phyloP scores from a whole-genome alignment of 1,140 invertebrate genomes.

The Trissolcus basalis region DNA sequence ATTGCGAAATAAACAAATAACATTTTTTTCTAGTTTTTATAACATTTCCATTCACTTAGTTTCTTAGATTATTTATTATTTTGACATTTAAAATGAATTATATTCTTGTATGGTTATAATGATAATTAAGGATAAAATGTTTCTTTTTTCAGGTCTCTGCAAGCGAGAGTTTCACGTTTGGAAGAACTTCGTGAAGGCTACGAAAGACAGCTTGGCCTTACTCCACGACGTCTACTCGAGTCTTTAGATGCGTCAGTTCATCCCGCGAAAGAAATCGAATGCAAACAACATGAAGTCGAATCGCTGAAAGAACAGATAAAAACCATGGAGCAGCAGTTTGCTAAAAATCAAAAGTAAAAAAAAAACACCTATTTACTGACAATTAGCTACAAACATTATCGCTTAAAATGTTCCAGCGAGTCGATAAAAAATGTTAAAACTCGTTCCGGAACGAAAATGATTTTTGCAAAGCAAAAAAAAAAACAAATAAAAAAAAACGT shows the following conservation, averaged over 20 bases:
- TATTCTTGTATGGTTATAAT: too few relatives aligned
- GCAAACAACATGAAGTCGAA: slow-evolving; percentile 80
- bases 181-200: slow-evolving; percentile 78
- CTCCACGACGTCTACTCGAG: slow-evolving; percentile 62
- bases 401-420: too few relatives aligned
- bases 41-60: too few relatives aligned
- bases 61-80: too few relatives aligned
- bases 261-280: slow-evolving; percentile 71
- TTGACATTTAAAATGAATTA: too few relatives aligned
- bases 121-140: too few relatives aligned
- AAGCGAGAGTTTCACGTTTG: slow-evolving; percentile 83
- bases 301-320: slow-evolving; percentile 77
- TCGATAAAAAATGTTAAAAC: too few relatives aligned
- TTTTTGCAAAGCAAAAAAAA: too few relatives aligned
- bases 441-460: neutral
- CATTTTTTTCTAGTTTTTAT: too few relatives aligned
- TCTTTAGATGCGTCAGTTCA: slow-evolving; percentile 66
- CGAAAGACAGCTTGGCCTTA: slow-evolving; percentile 71
- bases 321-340: slow-evolving; percentile 78
- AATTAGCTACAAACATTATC: too few relatives aligned
- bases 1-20: slow-evolving; percentile 57
- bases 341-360: slow-evolving; percentile 66
- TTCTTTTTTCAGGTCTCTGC: slow-evolving; percentile 74
- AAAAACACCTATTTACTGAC: too few relatives aligned
- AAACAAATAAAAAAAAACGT: slow-evolving; percentile 5